These are phyloP conservation scores for Drosophila kuntzei DNA, from an alignment of 2,888 invertebrate species.

Conservation along the genomic window DNA sequence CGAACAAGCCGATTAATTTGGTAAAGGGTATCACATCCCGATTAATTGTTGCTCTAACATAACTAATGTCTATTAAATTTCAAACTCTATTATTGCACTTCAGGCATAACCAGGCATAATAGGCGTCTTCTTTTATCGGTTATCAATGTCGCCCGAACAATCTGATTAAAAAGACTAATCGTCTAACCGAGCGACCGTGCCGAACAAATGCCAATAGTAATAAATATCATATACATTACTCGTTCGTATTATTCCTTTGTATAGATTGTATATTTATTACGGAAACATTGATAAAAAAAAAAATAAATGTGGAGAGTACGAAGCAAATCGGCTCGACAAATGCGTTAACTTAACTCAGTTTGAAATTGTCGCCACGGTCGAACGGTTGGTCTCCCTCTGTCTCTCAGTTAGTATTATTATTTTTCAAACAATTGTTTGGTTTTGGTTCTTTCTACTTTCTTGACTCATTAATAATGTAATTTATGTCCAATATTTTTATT, in stretches of 20 bases:
- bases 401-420: neutral
- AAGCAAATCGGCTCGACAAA: conserved; percentile 3
- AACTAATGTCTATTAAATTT: conserved; percentile 24
- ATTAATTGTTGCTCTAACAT: neutral
- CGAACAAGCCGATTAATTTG: neutral
- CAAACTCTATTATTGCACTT: conserved; percentile 13
- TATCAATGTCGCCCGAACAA: conserved; percentile 17
- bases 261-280: conserved; percentile 37
- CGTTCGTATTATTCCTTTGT: conserved; percentile 1
- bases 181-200: neutral
- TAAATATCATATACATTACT: conserved; percentile 14
- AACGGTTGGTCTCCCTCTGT: conserved; percentile 27
- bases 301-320: conserved; percentile 3
- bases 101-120: conserved; percentile 1
- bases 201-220: conserved; percentile 9
- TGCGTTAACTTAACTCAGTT: conserved; percentile 30
- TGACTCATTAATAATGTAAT: neutral
- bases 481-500: neutral
- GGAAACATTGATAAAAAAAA: conserved; percentile 30
- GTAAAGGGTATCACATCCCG: neutral
- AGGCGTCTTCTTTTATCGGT: conserved; percentile 9
- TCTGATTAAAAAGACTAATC: conserved; percentile 3
- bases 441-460: neutral
- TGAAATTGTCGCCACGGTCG: conserved; percentile 17
- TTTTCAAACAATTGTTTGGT: neutral